Conservation (phyloP, 2,113 vertebrate genomes). For the Pedionomus torquatus region DNA sequence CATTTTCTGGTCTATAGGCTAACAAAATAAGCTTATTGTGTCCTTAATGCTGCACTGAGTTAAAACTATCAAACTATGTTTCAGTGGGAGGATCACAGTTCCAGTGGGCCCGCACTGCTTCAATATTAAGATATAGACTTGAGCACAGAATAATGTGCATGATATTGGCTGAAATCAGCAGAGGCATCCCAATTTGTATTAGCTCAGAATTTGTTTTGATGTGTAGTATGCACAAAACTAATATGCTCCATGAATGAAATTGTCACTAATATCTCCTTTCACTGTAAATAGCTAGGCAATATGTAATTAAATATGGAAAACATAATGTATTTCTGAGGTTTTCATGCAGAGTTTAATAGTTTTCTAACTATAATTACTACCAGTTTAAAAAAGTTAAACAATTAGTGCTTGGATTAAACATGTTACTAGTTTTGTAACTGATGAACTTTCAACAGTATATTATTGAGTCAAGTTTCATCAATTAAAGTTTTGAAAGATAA, state of each 20-base stretch:
- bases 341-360: background rate
- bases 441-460: background rate
- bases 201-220: background rate
- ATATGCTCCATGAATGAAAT: background rate
- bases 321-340: background rate
- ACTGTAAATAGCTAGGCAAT: background rate
- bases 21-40: too few species aligned
- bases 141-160: background rate
- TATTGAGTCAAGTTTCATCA: background rate
- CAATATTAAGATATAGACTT: background rate
- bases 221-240: background rate
- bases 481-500: background rate
- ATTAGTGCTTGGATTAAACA: background rate
- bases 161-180: background rate
- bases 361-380: background rate
- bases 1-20: too few species aligned
- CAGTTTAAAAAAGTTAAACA: background rate
- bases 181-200: background rate
- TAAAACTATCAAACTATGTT: too few species aligned
- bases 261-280: background rate
- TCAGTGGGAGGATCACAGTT: too few species aligned
- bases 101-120: too few species aligned
- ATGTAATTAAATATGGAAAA: background rate
- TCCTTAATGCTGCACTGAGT: too few species aligned
- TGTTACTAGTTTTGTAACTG: background rate